A percentile compares a stretch with the other conserved stretches of the same genome.
Conservation (phyloP, 2,888 invertebrate species). For the Andrena dorsata region DNA sequence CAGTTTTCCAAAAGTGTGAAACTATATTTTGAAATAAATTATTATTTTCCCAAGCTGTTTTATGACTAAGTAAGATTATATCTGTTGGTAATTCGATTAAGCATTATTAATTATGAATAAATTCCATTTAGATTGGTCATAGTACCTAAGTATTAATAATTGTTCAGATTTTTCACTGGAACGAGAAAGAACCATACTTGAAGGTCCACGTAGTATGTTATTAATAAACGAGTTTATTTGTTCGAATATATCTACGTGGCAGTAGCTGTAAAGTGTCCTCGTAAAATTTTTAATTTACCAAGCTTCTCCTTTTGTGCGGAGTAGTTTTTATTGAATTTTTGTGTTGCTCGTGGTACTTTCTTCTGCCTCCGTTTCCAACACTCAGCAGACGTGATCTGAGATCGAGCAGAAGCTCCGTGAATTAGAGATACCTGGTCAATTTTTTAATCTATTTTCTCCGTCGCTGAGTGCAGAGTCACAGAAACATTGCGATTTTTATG, state of each 20-base stretch:
- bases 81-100: no score
- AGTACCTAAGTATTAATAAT: no score
- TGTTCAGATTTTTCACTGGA: no score
- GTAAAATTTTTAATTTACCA: conserved; percentile 9
- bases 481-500: conserved; percentile 32
- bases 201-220: no score
- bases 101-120: no score
- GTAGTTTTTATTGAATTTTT: conserved; percentile 20
- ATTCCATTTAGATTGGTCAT: no score
- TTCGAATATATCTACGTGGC: not conserved
- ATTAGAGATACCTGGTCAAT: conserved; percentile 37
- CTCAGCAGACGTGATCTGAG: conserved; percentile 45
- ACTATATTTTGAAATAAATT: no score
- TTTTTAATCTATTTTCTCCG: conserved; percentile 43
- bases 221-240: not conserved
- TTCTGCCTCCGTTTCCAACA: not conserved
- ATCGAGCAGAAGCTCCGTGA: conserved; percentile 26
- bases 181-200: no score
- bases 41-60: no score
- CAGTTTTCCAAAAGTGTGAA: no score
- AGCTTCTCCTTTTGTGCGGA: not conserved
- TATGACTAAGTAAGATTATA: no score
- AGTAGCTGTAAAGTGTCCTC: not conserved
- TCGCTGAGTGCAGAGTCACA: conserved; percentile 8
- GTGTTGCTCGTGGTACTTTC: not conserved